Percentiles rank a stretch among this genome's conserved stretches.
Evolutionary conservation across 2,113 vertebrate species (phyloP).

Genomic region (Monopterus albus): DNA sequence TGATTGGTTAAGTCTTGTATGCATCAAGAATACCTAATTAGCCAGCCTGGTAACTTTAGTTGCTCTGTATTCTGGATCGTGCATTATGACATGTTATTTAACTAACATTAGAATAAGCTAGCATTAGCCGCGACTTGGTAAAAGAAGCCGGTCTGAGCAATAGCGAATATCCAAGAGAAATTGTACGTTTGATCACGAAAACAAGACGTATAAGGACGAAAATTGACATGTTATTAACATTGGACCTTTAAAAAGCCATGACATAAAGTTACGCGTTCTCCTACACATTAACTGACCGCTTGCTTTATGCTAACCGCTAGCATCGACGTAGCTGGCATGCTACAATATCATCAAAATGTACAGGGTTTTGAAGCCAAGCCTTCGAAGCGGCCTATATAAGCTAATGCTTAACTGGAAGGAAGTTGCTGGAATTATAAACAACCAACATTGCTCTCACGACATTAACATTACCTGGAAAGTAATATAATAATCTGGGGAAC

Average conservation of each 20-base stretch:
- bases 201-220: neutral
- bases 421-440: slow-evolving; percentile 48
- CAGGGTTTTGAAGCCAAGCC: slow-evolving; percentile 48
- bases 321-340: slow-evolving; percentile 45
- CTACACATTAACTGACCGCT: slow-evolving; percentile 67
- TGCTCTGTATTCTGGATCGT: slow-evolving; percentile 45
- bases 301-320: slow-evolving; percentile 57
- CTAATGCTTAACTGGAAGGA: slow-evolving; percentile 55
- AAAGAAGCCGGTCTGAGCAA: slow-evolving; percentile 64
- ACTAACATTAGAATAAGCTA: slow-evolving; percentile 65
- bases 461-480: neutral
- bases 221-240: neutral
- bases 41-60: slow-evolving; percentile 53
- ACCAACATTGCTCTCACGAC: slow-evolving; percentile 37
- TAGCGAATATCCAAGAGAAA: neutral
- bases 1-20: slow-evolving; percentile 25
- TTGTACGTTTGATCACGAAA: neutral
- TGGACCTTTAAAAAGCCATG: neutral
- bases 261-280: slow-evolving; percentile 23
- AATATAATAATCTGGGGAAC: neutral
- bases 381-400: slow-evolving; percentile 69
- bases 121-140: slow-evolving; percentile 56
- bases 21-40: slow-evolving; percentile 12
- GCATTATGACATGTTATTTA: slow-evolving; percentile 77
- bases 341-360: slow-evolving; percentile 58